Evolutionary conservation across 2,797 vertebrate genomes (phyloP), one percentile per base, ranked within the genome.

Genomic region (Chromis chromis): DNA sequence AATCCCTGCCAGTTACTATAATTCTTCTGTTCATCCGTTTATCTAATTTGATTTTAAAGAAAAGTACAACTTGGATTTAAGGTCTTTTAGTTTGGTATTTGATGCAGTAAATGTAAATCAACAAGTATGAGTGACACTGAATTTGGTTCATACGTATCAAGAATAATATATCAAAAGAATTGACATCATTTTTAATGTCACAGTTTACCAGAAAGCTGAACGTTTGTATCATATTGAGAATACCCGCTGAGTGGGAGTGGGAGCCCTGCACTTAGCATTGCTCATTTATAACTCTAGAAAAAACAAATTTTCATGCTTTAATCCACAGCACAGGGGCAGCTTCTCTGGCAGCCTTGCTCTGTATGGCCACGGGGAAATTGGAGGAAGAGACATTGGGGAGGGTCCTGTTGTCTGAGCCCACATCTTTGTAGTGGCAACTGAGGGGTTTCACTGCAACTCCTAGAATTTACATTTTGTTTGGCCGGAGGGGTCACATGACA

Each of bases 401-500:
- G 76, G 78, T 79, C 61, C 69, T 87, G 86, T 73, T 91, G 81
- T 90, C 89, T 88, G 60, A 74, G 86, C 91, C 91, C 80, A 92
- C 91, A 89, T 91, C 93, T 93, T 93, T 88, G 90, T 88, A 76
- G 77, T 85, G 85, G 94, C 94, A 95, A 93, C 94, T 92, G 93
- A 94, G 91, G 86, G 60, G 79, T 85, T 93, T 93, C 91, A 82
- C 73, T 89, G 67, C 65, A 63, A 85, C 91, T 88, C 87, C 70
- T 91, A 92, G 92, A 93, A 94, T 90, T 86, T 88, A 87, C 87
- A 94, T 86, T 94, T 91, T 82, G 87, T 86, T 92, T 90, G 94
- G 94, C 94, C 89, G 79, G 84, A 87, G 82, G 88, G 93, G 93
- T 96, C 94, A 94, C 92, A 93, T 76, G 92, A 95, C 95, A 95